Evolutionary conservation across 2,888 invertebrate genomes (phyloP).

Genomic region (Pyrochroa serraticornis): DNA sequence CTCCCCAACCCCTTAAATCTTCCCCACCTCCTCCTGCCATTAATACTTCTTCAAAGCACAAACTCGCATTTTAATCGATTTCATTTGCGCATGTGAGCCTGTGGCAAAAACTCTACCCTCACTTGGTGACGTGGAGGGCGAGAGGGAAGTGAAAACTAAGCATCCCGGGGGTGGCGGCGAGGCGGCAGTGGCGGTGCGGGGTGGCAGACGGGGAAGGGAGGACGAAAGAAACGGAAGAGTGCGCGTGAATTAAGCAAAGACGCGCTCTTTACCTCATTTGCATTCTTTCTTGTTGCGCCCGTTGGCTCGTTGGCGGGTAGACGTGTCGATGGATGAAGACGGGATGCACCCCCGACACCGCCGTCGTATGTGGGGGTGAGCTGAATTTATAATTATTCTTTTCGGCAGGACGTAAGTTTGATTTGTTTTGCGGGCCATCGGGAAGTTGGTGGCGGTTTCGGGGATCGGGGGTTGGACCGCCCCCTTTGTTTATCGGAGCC

Average conservation of each 20-base stretch:
- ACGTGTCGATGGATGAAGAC: conserved; percentile 35
- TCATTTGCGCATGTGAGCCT: conserved; percentile 71
- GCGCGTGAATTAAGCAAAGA: conserved; percentile 59
- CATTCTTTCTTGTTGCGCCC: conserved; percentile 52
- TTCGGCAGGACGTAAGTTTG: conserved; percentile 40
- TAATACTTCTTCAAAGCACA: conserved; percentile 65
- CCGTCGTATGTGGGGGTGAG: conserved; percentile 38
- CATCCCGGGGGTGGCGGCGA: conserved; percentile 42
- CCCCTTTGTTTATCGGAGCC: conserved; percentile 5
- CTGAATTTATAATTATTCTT: conserved; percentile 50
- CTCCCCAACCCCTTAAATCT: conserved; percentile 44
- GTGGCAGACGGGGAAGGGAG: conserved; percentile 36
- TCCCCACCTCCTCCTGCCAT: conserved; percentile 53
- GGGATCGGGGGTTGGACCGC: background rate
- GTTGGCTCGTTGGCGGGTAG: conserved; percentile 30
- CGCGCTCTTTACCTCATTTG: conserved; percentile 58
- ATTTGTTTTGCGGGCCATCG: conserved; percentile 18
- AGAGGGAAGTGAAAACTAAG: conserved; percentile 50
- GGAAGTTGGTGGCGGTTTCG: background rate
- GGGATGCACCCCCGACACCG: conserved; percentile 26
- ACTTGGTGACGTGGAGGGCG: conserved; percentile 50
- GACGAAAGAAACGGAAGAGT: conserved; percentile 60
- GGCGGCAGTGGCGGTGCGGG: conserved; percentile 35
- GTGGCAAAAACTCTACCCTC: conserved; percentile 60
- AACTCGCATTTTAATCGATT: conserved; percentile 72